Evolutionary conservation across 2,797 vertebrate species (phyloP), one percentile per base, ranked within the genome.

Genomic region (Perdix hodgsoniae): DNA sequence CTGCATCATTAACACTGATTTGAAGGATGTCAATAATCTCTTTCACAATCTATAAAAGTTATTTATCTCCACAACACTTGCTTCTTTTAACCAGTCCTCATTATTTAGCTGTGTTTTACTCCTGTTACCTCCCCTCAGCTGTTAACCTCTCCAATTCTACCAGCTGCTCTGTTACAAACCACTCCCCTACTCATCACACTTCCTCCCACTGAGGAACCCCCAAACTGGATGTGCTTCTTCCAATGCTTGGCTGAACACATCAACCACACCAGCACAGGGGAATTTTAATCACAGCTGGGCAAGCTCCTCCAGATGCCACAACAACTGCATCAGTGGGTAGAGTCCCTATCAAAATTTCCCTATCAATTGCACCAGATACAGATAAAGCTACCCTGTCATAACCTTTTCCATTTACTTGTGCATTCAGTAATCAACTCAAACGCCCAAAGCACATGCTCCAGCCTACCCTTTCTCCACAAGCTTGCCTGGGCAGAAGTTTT

Each of bases 11-110:
- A 95, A 78, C 66, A 73, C 86, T 89, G 76, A 27, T 91, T 66
- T 86, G 91, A 93, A 77, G 85, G 82, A 93, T 95, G 92, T 76
- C 92, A 74, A 81, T 91, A 92, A 95, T 91, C 64, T 90, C 74
- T 77, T 66, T 72, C 60, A 79, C 64, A 82, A 93, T 78, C 79
- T 73, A 42, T 40, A 91, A 81, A 49, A 70, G 82, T 79, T 83
- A 56, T 93, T 81, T 84, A 85, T 87, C 80, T 95, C 73, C 60
- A 65, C 78, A 69, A 70, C 76, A 75, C 63, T 76, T 80, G 91
- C 70, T 71, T 63, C 59, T 96, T 89, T 90, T 87, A 91, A 87
- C 49, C 33, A 87, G 37, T 7, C 56, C 83, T 45, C 64, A 60
- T 85, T 89, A 77, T 78, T 93, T 63, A 86, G 82, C 79, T 31